Evolutionary conservation across 2,797 vertebrate genomes (phyloP).

Genomic region (Alectoris magna): DNA sequence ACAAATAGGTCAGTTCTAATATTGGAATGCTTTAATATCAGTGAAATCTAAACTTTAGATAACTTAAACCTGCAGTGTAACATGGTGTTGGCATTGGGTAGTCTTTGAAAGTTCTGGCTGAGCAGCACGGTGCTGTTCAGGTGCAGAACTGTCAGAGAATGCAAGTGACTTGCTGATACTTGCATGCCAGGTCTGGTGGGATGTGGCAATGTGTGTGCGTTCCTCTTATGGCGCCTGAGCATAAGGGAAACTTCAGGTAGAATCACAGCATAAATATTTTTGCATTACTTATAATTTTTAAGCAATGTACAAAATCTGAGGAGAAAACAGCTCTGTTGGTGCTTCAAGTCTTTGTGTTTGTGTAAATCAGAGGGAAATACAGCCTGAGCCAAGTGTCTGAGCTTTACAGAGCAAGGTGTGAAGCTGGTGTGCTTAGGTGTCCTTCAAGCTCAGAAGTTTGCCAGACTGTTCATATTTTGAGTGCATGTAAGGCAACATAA

Average conservation of each 20-base stretch:
- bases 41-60: background rate
- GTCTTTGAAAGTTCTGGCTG: background rate
- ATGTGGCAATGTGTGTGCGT: background rate
- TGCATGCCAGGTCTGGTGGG: background rate
- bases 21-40: background rate
- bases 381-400: background rate
- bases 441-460: background rate
- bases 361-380: background rate
- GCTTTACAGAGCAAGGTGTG: background rate
- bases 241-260: background rate
- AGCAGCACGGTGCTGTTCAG: background rate
- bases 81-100: background rate
- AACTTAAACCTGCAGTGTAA: background rate
- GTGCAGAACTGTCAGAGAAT: background rate
- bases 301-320: background rate
- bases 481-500: background rate
- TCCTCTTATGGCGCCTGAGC: background rate
- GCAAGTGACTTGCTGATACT: background rate
- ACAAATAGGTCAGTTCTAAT: background rate
- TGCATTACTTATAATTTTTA: background rate
- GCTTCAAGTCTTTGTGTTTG: background rate
- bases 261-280: background rate
- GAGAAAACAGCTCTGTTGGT: background rate
- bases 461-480: background rate
- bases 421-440: background rate